Percentiles rank a stretch among this genome's conserved stretches.
These are phyloP conservation scores for Yasuhikotakia modesta DNA, from an alignment of 2,797 vertebrate species.

Conservation along the genomic window DNA sequence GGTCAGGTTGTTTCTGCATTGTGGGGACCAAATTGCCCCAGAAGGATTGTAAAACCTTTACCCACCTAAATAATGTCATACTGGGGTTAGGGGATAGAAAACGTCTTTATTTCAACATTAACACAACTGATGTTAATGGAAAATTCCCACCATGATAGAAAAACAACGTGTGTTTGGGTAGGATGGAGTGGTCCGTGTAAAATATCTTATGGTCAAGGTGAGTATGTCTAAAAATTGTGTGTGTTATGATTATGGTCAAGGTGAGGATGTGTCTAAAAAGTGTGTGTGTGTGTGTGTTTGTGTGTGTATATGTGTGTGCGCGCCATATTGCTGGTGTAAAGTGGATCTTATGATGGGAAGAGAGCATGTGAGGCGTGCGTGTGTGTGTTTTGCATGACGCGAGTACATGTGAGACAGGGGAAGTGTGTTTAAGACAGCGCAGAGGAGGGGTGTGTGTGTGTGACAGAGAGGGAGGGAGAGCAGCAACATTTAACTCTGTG, in stretches of 20 bases:
- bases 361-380: constrained; percentile 8
- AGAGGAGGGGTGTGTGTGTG: constrained; percentile 33
- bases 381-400: constrained; percentile 24
- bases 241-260: too few species aligned
- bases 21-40: background rate
- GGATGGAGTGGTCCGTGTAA: constrained; percentile 16
- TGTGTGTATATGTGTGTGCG: constrained; percentile 28
- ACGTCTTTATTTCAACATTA: background rate
- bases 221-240: too few species aligned
- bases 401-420: constrained; percentile 22
- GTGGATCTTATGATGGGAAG: background rate
- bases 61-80: background rate
- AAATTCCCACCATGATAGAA: background rate
- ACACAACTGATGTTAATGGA: constrained; percentile 8
- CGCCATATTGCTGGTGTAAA: constrained; percentile 1
- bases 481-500: constrained; percentile 18
- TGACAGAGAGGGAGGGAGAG: constrained; percentile 5
- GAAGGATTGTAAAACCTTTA: background rate
- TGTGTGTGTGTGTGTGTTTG: constrained; percentile 35
- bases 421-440: constrained; percentile 41
- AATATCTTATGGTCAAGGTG: constrained; percentile 22
- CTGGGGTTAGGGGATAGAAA: background rate
- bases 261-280: constrained; percentile 2
- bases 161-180: constrained; percentile 1
- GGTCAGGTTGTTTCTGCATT: background rate